These are phyloP conservation scores for Mnemiopsis leidyi DNA, from an alignment of 37 sponge, comb jelly and placozoan genomes.

Conservation along the genomic window DNA sequence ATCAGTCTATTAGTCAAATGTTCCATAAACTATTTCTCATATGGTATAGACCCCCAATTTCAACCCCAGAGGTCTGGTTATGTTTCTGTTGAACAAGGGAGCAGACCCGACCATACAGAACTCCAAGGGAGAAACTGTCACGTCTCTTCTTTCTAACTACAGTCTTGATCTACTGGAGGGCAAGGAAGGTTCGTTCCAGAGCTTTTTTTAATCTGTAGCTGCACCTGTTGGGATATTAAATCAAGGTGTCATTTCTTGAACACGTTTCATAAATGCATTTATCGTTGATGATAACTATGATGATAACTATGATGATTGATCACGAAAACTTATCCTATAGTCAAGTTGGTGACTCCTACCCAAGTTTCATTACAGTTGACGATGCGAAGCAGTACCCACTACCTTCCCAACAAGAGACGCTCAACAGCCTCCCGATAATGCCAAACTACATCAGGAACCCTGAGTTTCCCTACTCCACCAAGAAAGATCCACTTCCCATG, in stretches of 20 bases:
- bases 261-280: too few relatives aligned
- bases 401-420: slow-evolving; percentile 1
- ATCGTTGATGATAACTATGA: too few relatives aligned
- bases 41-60: neutral
- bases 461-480: slow-evolving; percentile 40
- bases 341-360: too few relatives aligned
- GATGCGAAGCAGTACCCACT: slow-evolving; percentile 43
- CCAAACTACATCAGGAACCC: slow-evolving; percentile 66
- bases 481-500: neutral
- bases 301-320: too few relatives aligned
- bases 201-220: neutral
- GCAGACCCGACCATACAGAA: slow-evolving; percentile 38
- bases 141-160: slow-evolving; percentile 9
- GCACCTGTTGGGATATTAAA: too few relatives aligned
- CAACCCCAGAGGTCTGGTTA: slow-evolving; percentile 48
- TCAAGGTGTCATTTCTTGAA: too few relatives aligned
- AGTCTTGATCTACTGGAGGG: slow-evolving; percentile 39
- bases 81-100: slow-evolving; percentile 9
- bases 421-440: slow-evolving; percentile 5
- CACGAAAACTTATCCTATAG: too few relatives aligned
- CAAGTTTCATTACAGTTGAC: slow-evolving; percentile 25
- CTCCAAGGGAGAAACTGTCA: slow-evolving; percentile 29
- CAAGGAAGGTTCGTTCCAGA: slow-evolving; percentile 32
- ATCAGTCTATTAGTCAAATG: too few relatives aligned
- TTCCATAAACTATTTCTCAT: neutral